Conservation (phyloP, 2,888 invertebrate species). For the Volucella inanis region DNA sequence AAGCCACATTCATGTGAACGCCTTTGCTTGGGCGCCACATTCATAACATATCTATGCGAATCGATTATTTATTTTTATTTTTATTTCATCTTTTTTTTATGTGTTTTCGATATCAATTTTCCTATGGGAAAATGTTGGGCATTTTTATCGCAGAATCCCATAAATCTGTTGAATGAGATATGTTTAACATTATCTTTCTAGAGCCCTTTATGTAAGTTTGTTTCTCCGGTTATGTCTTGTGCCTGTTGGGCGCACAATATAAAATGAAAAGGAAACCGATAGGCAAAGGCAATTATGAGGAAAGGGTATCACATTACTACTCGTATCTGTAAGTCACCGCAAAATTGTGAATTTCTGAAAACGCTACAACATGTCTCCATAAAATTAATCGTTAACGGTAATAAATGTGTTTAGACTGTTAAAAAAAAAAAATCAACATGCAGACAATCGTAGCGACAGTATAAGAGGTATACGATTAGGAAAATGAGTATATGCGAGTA, state of each 20-base stretch:
- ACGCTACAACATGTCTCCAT: slow-evolving; percentile 57
- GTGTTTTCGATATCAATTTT: slow-evolving; percentile 62
- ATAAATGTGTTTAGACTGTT: slow-evolving; percentile 60
- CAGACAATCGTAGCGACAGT: slow-evolving; percentile 19
- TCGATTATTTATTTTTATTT: slow-evolving; percentile 38
- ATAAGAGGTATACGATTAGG: background rate
- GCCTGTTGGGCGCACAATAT: slow-evolving; percentile 1
- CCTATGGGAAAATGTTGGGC: slow-evolving; percentile 46
- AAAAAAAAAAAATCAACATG: slow-evolving; percentile 51
- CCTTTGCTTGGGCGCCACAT: slow-evolving; percentile 2
- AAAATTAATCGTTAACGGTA: slow-evolving; percentile 68
- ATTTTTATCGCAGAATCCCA: slow-evolving; percentile 52
- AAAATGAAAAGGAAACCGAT: slow-evolving; percentile 33
- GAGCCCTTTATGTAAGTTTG: background rate
- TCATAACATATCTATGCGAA: slow-evolving; percentile 10
- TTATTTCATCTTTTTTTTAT: slow-evolving; percentile 25
- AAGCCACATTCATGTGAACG: background rate
- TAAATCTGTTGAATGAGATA: slow-evolving; percentile 71
- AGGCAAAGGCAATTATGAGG: slow-evolving; percentile 51
- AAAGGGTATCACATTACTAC: slow-evolving; percentile 58
- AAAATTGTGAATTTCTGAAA: slow-evolving; percentile 60
- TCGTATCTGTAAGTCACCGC: slow-evolving; percentile 24
- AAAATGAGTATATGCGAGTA: background rate
- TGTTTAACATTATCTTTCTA: slow-evolving; percentile 52
- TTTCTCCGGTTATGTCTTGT: background rate